These are phyloP conservation scores for Isotomurus palustris DNA, from an alignment of 2,888 invertebrate genomes.

Conservation along the genomic window DNA sequence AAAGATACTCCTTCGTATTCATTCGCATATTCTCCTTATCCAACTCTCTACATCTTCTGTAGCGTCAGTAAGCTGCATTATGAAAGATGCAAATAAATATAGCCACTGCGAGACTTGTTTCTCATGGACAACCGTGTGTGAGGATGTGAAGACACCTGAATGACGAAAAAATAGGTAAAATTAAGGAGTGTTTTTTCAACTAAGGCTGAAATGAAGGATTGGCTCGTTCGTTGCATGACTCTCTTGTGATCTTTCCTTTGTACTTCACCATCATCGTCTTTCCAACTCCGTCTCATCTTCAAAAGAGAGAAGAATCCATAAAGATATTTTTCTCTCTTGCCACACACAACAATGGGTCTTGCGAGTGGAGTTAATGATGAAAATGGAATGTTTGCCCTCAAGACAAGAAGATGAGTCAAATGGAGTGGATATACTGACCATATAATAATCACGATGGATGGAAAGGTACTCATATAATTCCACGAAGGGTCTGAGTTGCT, in stretches of 20 bases:
- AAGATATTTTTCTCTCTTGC: slow-evolving; percentile 1
- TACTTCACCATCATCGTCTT: background rate
- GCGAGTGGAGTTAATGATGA: slow-evolving; percentile 34
- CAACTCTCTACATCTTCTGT: no score
- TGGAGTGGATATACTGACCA: no score
- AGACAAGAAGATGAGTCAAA: slow-evolving; percentile 31
- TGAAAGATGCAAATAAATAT: no score
- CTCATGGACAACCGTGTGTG: slow-evolving; percentile 2
- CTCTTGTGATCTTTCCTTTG: background rate
- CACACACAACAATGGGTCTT: slow-evolving; percentile 4
- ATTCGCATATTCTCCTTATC: no score
- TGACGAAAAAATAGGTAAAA: slow-evolving; percentile 24
- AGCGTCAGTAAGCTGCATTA: no score
- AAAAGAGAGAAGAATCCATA: slow-evolving; percentile 1
- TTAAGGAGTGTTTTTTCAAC: slow-evolving; percentile 19
- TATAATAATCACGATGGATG: no score
- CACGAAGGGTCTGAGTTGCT: no score
- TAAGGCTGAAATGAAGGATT: slow-evolving; percentile 15
- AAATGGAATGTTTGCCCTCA: slow-evolving; percentile 40
- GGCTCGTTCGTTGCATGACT: slow-evolving; percentile 8
- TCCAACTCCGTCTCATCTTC: background rate
- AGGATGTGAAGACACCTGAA: slow-evolving; percentile 24
- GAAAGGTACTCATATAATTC: no score
- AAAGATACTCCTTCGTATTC: no score
- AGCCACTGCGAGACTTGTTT: no score